A percentile compares a stretch with the other conserved stretches of the same genome.
Conservation (phyloP, 2,113 vertebrate genomes). For the Pogonocichla stellata region DNA sequence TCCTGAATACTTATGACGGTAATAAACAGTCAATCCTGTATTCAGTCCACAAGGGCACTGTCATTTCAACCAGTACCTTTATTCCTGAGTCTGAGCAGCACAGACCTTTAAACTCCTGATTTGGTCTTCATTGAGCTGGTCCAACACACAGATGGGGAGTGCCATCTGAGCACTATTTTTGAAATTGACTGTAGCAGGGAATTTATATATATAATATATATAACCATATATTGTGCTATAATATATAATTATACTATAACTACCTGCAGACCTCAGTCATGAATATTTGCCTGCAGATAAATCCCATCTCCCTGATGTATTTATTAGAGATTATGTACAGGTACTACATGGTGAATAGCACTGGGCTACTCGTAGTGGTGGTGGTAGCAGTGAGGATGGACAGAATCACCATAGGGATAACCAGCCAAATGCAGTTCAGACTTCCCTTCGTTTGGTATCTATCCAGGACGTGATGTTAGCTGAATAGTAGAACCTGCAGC, state of each 20-base stretch:
- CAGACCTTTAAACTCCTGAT: not conserved
- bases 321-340: not conserved
- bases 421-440: not conserved
- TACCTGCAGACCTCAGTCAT: not conserved
- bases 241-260: not conserved
- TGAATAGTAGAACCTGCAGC: not conserved
- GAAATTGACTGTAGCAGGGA: not conserved
- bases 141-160: not conserved
- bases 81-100: not conserved
- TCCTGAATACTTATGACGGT: not conserved
- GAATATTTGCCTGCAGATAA: not conserved
- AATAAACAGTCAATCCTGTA: not conserved
- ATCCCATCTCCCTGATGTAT: not conserved
- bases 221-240: no score
- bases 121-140: not conserved
- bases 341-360: not conserved
- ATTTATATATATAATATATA: not conserved
- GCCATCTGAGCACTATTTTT: not conserved
- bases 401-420: not conserved
- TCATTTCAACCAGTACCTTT: not conserved
- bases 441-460: not conserved
- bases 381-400: not conserved
- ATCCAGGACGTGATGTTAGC: not conserved
- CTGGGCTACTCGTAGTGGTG: not conserved
- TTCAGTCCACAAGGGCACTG: accelerated